Base-by-base conservation (phyloP, 2,888 invertebrate genomes). In the Artemia sp. region DNA sequence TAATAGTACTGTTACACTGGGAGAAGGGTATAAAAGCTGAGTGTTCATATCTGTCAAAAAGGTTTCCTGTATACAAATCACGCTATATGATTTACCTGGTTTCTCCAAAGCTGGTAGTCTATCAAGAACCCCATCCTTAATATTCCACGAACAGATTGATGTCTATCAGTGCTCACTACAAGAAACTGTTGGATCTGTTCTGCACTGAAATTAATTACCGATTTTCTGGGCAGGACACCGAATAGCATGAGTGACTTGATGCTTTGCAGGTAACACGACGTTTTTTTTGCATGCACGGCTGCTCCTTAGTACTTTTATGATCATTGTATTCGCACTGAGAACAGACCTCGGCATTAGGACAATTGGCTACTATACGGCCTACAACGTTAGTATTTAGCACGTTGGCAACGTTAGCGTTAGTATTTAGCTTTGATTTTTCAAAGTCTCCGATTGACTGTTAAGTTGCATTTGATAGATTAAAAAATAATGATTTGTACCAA, bases 301-400 rank as follows among this genome's bases (percentile, higher is more conserved):
- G 53, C 11, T 53, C 53, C n/a, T 53, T 53, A 11, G 53, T 53
- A n/a, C 53, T 53, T n/a, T 53, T 53, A n/a, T 53, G 53, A n/a
- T 53, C n/a, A 53, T 11, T 11, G 53, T n/a, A 11, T 53, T 11
- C 53, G n/a, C 53, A 53, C 53, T 53, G 53, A 11, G 53, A 53
- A n/a, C 53, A 53, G n/a, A 53, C 53, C 53, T 53, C 53, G 53
- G 53, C 53, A n/a, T 53, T 53, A n/a, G 53, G 53, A n/a, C 53
- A 53, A n/a, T n/a, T n/a, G n/a, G n/a, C n/a, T n/a, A n/a, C n/a
- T n/a, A n/a, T n/a, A n/a, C n/a, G n/a, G 11, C 53, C 53, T 11
- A n/a, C n/a, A 11, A 53, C n/a, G 53, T 11, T 11, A 53, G n/a
- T n/a, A 53, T n/a, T 53, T 53, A n/a, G 11, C 11, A 53, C 53